A percentile compares a stretch with the other conserved stretches of the same genome.
Conservation (phyloP, 2,113 vertebrate genomes). For the Nipponia nippon region DNA sequence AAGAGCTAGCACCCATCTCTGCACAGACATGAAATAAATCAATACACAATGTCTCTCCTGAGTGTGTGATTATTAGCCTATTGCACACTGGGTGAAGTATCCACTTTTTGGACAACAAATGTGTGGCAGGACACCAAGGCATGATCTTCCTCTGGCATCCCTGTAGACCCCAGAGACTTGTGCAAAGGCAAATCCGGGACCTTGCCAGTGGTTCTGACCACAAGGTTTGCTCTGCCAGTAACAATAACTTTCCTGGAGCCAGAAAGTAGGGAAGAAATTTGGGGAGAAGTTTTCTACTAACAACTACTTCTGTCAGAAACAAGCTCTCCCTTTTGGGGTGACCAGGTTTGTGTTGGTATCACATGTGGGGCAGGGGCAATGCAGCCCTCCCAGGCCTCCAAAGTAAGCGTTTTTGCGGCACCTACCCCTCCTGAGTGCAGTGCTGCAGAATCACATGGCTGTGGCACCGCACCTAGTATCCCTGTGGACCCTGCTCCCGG, state of each 20-base stretch:
- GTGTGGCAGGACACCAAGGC: accelerated
- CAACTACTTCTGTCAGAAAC: neutral
- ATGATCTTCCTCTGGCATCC: no score
- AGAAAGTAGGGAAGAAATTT: neutral
- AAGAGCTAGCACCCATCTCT: no score
- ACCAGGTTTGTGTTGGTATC: accelerated
- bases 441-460: no score
- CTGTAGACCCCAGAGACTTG: neutral
- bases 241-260: neutral
- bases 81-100: no score
- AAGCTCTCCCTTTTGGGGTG: neutral
- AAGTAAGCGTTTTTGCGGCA: neutral
- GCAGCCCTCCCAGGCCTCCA: neutral
- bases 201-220: accelerated
- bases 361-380: neutral
- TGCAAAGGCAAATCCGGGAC: neutral
- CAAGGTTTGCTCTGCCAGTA: neutral
- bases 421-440: neutral
- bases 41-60: no score
- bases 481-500: neutral
- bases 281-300: neutral
- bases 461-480: no score
- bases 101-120: no score
- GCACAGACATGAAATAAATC: no score
- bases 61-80: no score